These are phyloP conservation scores for Alosa sapidissima DNA, from an alignment of 2,797 vertebrate genomes.

Conservation along the genomic window DNA sequence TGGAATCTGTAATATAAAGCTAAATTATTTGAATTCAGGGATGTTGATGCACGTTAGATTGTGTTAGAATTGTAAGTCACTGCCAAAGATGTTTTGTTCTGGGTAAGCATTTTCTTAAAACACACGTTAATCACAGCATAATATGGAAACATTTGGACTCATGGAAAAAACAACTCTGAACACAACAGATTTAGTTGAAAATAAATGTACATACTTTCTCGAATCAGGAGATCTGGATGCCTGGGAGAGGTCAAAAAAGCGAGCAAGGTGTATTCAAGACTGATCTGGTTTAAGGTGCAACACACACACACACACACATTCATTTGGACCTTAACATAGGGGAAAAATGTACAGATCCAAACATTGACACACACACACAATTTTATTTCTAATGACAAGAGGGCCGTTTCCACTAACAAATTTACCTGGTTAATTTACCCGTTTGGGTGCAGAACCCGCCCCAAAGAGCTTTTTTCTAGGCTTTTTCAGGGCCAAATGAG, in stretches of 20 bases:
- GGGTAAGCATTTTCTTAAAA: background rate
- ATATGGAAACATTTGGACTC: background rate
- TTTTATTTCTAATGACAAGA: background rate
- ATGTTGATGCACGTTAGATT: background rate
- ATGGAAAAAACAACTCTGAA: background rate
- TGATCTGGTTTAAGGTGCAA: background rate
- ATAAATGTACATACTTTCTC: background rate
- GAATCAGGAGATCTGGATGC: background rate
- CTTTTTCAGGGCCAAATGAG: no score
- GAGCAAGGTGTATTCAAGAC: background rate
- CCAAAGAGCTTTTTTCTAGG: no score
- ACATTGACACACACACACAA: background rate
- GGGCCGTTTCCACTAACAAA: no score
- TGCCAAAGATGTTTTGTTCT: background rate
- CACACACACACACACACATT: constrained; percentile 5
- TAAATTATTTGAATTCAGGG: background rate
- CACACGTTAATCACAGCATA: background rate
- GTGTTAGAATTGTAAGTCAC: background rate
- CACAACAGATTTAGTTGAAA: background rate
- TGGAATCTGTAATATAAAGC: background rate
- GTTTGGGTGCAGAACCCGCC: no score
- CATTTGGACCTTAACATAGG: no score
- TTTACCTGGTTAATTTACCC: no score
- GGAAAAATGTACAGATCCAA: no score
- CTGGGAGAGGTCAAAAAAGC: background rate